Percentiles rank a stretch among this genome's conserved stretches.
Evolutionary conservation across 2,888 invertebrate species (phyloP).

Genomic region (Drosophila pullipes): DNA sequence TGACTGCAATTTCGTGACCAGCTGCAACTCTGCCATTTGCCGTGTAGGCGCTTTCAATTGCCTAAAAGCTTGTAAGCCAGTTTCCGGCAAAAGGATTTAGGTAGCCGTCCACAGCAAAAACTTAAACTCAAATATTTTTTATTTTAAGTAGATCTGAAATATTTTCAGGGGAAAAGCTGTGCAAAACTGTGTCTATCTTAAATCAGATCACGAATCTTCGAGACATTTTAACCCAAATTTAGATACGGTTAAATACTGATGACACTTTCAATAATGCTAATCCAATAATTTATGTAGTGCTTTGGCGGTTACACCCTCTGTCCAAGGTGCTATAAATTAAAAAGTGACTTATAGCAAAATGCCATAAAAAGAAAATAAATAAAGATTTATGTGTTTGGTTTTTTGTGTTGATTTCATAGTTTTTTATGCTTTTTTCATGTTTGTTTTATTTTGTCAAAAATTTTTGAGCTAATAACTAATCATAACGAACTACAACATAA

Average conservation of each 20-base stretch:
- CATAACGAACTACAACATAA: conserved; percentile 84
- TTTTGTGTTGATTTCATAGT: conserved; percentile 66
- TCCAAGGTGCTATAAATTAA: conserved; percentile 41
- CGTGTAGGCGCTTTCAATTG: conserved; percentile 74
- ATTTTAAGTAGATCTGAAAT: not conserved
- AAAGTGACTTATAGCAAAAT: conserved; percentile 34
- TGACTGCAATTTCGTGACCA: conserved; percentile 73
- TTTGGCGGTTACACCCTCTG: conserved; percentile 25
- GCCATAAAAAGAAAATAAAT: conserved; percentile 51
- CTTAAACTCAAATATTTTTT: conserved; percentile 12
- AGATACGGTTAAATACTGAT: not conserved
- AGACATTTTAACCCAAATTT: conserved; percentile 11
- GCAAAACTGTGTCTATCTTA: not conserved
- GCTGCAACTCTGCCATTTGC: conserved; percentile 31
- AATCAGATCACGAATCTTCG: not conserved
- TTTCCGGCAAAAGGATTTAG: conserved; percentile 68
- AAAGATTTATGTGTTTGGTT: conserved; percentile 62
- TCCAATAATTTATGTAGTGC: conserved; percentile 54
- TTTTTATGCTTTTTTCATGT: conserved; percentile 55
- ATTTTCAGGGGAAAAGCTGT: not conserved
- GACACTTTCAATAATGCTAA: conserved; percentile 38
- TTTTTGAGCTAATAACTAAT: conserved; percentile 80
- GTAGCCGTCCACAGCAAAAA: conserved; percentile 18
- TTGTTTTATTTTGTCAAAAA: conserved; percentile 74
- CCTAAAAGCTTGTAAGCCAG: conserved; percentile 81